Base-by-base conservation (phyloP, 2,888 invertebrate genomes). In the Strigamia transsilvanica region DNA sequence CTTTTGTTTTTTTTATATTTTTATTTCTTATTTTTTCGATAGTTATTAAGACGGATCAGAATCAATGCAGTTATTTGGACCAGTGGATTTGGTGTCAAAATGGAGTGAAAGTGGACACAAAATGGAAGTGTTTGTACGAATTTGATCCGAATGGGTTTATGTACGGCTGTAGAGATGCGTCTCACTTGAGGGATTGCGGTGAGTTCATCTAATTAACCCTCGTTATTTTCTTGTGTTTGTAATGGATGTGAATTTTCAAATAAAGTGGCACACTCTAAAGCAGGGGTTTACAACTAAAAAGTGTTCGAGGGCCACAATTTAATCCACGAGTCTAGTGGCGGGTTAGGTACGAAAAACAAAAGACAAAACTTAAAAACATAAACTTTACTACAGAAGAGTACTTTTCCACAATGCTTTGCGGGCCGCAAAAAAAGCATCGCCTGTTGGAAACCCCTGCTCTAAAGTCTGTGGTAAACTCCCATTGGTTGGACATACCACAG, bases 61-160 rank as follows among this genome's bases (percentile, higher is more conserved):
- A 41, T 80, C 42, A 46, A 46, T 80, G 80, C 38, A 32, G 56
- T 21, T 51, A 27, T 13, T 21, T 66, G 18, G 32, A 41, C 15
- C 18, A 73, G 5, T 77, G 77, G 77, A 82, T 83, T 23, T 73
- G 80, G 77, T 86, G 86, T 56, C 66, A 85, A 34, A 85, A 86
- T 38, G 86, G 86, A 13, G 85, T 85, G 46, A 84, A 84, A 13
- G 85, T 85, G 7, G 83, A 84, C 9, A 81, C 79, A 2, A 83
- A 82, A 13, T 83, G 81, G 46, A 81, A 80, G 73, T 86, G 86
- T 80, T 84, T 85, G 5, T 86, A 85, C 73, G 85, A 85, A 46
- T 85, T 85, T 79, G 86, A 86, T 77, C 85, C 85, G 42, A 85
- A 85, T 78, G 85, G 85, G 3, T 86, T 85, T 82, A 85, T 85